Conservation (phyloP, 1,140 invertebrate species). For the Medauroidea extradentata region DNA sequence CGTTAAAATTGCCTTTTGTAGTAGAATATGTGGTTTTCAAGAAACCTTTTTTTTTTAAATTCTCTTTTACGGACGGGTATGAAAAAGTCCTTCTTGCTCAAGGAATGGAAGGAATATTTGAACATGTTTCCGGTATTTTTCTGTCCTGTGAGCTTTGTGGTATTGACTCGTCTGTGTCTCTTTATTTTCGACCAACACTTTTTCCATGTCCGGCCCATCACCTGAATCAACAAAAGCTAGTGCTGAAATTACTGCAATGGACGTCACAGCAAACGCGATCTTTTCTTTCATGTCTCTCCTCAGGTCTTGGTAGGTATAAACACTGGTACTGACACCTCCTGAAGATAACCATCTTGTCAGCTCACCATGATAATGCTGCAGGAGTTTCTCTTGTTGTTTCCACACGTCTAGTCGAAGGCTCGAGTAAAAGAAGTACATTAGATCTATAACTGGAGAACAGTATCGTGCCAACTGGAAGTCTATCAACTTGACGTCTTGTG, state of each 20-base stretch:
- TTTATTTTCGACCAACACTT: slow-evolving; percentile 6
- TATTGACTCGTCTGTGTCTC: too few relatives aligned
- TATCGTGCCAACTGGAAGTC: slow-evolving; percentile 43
- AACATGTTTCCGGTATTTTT: too few relatives aligned
- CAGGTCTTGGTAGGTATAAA: slow-evolving; percentile 43
- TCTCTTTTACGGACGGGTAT: too few relatives aligned
- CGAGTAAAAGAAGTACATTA: slow-evolving; percentile 55
- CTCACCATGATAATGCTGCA: slow-evolving; percentile 41
- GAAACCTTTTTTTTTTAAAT: too few relatives aligned
- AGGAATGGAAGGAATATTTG: too few relatives aligned
- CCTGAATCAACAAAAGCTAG: slow-evolving; percentile 30
- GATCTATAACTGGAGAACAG: slow-evolving; percentile 48
- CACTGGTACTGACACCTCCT: slow-evolving; percentile 35
- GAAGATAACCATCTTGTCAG: slow-evolving; percentile 37
- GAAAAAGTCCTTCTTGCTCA: too few relatives aligned
- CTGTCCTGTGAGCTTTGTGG: too few relatives aligned
- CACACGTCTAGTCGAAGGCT: slow-evolving; percentile 42
- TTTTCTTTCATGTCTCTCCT: slow-evolving; percentile 32
- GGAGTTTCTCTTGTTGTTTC: slow-evolving; percentile 33
- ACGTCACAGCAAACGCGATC: slow-evolving; percentile 32
- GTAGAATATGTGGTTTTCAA: too few relatives aligned
- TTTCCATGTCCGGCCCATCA: slow-evolving; percentile 21
- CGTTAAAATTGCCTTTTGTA: too few relatives aligned
- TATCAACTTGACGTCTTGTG: slow-evolving; percentile 33
- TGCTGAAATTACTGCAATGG: slow-evolving; percentile 28